Base-by-base conservation (phyloP, 2,888 invertebrate species). In the Phorcus lineatus region DNA sequence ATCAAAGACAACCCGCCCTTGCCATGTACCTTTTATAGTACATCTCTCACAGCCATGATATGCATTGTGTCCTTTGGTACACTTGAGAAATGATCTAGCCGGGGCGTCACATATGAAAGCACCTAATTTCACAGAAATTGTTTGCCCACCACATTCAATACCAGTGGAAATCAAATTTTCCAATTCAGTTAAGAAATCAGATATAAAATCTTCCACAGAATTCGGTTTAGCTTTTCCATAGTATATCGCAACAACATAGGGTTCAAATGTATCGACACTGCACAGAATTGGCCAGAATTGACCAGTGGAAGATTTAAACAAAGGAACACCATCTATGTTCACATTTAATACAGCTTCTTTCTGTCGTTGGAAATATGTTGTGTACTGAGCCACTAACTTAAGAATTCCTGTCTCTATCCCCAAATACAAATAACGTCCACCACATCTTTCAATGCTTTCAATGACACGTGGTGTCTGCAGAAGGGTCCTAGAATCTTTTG, bases 71-170 rank as follows among this genome's bases (percentile, higher is more conserved):
- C 86, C 84, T 83, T 88, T 89, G 7, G 79, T 80, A 19, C 81
- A 77, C 66, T 88, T 88, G 7, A 90, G 67, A 84, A 86, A 88
- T 16, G 86, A 82, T 80, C 88, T 83, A 4, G 91, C 90, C 19
- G 89, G 90, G 54, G 88, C 85, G 86, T 91, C 90, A 85, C 90
- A 90, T 13, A 91, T 80, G 75, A 90, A 85, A 24, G 77, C 81
- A 70, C 74, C 40, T 4, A 83, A 24, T 11, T 57, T 67, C 16
- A 83, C 74, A 0, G 40, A 0, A 52, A 78, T 53, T 7, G 6
- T 53, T 40, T 81, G 28, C 16, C 28, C 40, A 3, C 80, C 53
- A 57, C 22, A 70, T 0, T 1, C 28, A 2, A 85, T n/a, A 0
- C 84, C 84, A 40, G 80, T 36, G 22, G 24, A 13, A 16, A 22